Evolutionary conservation across 2,888 invertebrate genomes (phyloP).

Genomic region (Hypselothyrea guttata): DNA sequence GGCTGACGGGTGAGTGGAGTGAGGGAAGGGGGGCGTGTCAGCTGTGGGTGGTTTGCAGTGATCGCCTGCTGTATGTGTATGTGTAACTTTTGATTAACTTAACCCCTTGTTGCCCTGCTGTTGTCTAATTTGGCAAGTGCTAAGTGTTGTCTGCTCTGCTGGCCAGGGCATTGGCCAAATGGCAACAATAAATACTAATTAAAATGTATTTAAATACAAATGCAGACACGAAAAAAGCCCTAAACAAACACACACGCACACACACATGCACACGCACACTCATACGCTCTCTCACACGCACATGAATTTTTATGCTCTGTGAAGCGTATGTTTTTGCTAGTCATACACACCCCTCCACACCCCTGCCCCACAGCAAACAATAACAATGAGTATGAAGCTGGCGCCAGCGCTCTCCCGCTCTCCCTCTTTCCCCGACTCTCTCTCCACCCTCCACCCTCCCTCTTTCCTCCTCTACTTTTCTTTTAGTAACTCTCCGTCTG

Average conservation of each 20-base stretch:
- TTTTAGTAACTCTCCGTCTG: conserved; percentile 1
- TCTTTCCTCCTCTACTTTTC: no score
- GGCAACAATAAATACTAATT: conserved; percentile 71
- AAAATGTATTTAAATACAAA: conserved; percentile 73
- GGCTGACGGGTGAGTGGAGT: background rate
- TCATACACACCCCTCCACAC: conserved; percentile 9
- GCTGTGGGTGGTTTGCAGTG: background rate
- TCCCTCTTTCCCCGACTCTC: conserved; percentile 1
- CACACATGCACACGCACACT: conserved; percentile 1
- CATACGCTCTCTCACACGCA: conserved; percentile 7
- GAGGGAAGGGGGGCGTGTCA: background rate
- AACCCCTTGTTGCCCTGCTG: conserved; percentile 47
- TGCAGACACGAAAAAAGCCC: conserved; percentile 46
- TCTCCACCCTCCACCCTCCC: background rate
- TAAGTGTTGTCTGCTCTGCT: conserved; percentile 48
- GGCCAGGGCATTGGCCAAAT: conserved; percentile 1
- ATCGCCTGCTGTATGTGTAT: conserved; percentile 12
- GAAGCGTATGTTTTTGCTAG: conserved; percentile 53
- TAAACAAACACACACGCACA: conserved; percentile 12
- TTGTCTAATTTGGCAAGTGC: conserved; percentile 73
- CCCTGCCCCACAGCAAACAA: background rate
- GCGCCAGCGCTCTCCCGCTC: background rate
- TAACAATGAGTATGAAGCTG: no score
- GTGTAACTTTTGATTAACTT: conserved; percentile 57
- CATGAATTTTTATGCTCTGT: conserved; percentile 45